Base-by-base conservation (phyloP, 35 echinoderm and acorn worm species). In the Apostichopus californicus region DNA sequence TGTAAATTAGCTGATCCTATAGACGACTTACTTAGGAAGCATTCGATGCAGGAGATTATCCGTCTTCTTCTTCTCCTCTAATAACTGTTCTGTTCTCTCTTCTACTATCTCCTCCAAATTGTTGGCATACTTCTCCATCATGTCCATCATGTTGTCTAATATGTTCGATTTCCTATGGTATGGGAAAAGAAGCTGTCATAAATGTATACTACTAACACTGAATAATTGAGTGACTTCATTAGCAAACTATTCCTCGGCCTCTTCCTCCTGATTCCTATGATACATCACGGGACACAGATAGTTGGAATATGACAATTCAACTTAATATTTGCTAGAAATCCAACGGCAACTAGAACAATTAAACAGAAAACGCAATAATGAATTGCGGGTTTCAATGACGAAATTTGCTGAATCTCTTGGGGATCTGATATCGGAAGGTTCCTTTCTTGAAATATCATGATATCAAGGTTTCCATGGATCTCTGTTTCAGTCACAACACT, bases 31-130 rank as follows among this genome's bases (percentile, higher is more conserved):
- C 97, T 94, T 95, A 55, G 97, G 97, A 75, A 99, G 79, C 97
- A 99, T 99, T 58, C 94, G 95, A 86, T 99, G 95, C 60, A 99
- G 64, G 3, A 99, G 91, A 22, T 96, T 95, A 59, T 99, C 97
- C 21, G 97, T 99, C 86, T 99, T 99, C 95, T 99, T 99, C 59
- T 99, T 99, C 73, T 99, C 97, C 78, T 99, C 97, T 15, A 99
- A 84, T 18, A 99, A 86, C 60, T 96, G 93, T 57, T 96, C 93
- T 52, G 97, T 99, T 94, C 97, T 93, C 18, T 99, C 93, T 79
- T 96, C 97, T 56, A 99, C 97, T 26, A 99, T 99, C 52, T 93
- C 93, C 56, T 99, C 97, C 75, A 99, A 78, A 72, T 99, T 99
- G 52, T 93, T 99, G 54, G 97, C 97, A 77, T 99, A 99, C 65